Conservation (phyloP, 1,140 invertebrate genomes). For the Danaus plexippus region DNA sequence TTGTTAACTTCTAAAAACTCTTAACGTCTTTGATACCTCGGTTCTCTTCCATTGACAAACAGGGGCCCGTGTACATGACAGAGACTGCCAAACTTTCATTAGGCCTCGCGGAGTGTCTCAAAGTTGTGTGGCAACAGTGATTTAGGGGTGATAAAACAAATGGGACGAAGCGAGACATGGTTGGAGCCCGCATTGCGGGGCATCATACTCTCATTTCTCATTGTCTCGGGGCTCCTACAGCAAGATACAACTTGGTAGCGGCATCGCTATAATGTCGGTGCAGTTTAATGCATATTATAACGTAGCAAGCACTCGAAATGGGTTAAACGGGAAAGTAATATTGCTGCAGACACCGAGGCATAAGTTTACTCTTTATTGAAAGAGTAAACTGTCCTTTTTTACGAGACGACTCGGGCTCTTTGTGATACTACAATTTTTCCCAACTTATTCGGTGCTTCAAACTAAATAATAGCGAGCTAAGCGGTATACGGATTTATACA, state of each 20-base stretch:
- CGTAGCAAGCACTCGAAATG: constrained; percentile 58
- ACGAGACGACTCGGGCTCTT: constrained; percentile 53
- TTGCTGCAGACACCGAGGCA: constrained; percentile 40
- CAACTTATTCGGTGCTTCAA: constrained; percentile 56
- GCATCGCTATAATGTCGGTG: constrained; percentile 43
- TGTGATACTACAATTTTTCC: constrained; percentile 47
- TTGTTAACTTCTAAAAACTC: constrained; percentile 71
- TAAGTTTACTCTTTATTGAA: constrained; percentile 62
- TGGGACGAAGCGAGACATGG: constrained; percentile 38
- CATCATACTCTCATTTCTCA: constrained; percentile 65
- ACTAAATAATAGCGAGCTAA: constrained; percentile 57
- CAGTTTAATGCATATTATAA: constrained; percentile 69
- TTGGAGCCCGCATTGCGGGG: constrained; percentile 54
- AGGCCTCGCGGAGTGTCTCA: constrained; percentile 31
- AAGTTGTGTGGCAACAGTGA: constrained; percentile 62
- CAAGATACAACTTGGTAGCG: constrained; percentile 50
- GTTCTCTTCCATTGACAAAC: constrained; percentile 60
- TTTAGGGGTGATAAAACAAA: constrained; percentile 66
- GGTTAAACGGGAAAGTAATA: constrained; percentile 53
- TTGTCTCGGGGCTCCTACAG: constrained; percentile 57
- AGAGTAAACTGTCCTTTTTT: constrained; percentile 68
- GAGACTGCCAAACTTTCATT: constrained; percentile 64
- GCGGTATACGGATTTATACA: constrained; percentile 41
- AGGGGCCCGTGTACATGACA: constrained; percentile 55
- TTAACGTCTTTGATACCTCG: constrained; percentile 68